Base-by-base conservation (phyloP, 2,888 invertebrate species). In the Macaria notata region DNA sequence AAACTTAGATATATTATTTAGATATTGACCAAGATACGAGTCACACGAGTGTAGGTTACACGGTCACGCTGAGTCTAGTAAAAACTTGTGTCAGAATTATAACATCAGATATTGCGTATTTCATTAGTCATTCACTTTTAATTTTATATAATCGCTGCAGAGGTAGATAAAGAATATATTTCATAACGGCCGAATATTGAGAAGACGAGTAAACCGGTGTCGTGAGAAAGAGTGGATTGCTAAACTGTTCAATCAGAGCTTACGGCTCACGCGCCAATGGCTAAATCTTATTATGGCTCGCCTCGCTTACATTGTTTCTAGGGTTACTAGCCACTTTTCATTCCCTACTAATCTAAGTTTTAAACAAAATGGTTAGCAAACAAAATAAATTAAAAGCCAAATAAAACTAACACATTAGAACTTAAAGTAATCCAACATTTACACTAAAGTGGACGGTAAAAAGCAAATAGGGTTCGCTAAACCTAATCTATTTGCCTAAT, bases 191-290 rank as follows among this genome's bases (percentile, higher is more conserved):
- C 66, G 68, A 71, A 70, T 62, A 71, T 59, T 45, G 42, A 59
- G 47, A 51, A 53, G 61, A 68, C 63, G 63, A 66, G 52, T 59
- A 63, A 63, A 60, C 60, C 54, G 65, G 59, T 70, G 70, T 75
- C 79, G 81, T 83, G 82, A 78, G 83, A 83, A 79, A 72, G 69
- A 64, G 57, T 53, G 51, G 67, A 71, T 83, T 83, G 73, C 80
- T 55, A 66, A 72, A 83, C 68, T 67, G 56, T 58, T 56, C 62
- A 69, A 76, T 77, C 79, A 75, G 30, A 78, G 78, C 78, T 69
- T 68, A 66, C 46, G 66, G 62, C 64, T 64, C 56, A 19, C 6
- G 49, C 63, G 47, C 64, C 64, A 65, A 64, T 65, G 59, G 59
- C 56, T 66, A 70, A 71, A 1, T 19, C 19, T 1, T 64, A 73